phyloP scores from a whole-genome alignment of 2,888 invertebrate species.

The Cheilosia pagana region DNA sequence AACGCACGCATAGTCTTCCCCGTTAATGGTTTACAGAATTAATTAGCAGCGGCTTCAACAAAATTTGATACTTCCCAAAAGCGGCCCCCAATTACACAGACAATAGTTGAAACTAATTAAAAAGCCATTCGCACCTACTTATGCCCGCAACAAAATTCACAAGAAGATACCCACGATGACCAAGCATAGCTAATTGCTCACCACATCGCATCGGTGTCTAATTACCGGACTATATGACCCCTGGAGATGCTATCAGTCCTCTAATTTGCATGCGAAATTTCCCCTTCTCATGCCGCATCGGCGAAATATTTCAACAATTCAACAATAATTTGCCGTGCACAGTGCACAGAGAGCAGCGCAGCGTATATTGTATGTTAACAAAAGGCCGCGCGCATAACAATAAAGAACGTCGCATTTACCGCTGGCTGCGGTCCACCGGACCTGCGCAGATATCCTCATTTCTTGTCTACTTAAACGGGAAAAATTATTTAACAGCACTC shows the following conservation, averaged over 20 bases:
- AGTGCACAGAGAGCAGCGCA: constrained; percentile 8
- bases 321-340: constrained; percentile 56
- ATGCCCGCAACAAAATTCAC: constrained; percentile 7
- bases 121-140: constrained; percentile 21
- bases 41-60: constrained; percentile 23
- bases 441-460: constrained; percentile 50
- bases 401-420: constrained; percentile 63
- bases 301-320: constrained; percentile 61
- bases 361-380: constrained; percentile 52
- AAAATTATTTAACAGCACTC: constrained; percentile 73
- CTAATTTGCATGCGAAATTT: constrained; percentile 66
- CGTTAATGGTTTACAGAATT: not conserved
- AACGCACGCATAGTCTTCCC: no score
- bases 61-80: constrained; percentile 22
- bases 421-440: constrained; percentile 37
- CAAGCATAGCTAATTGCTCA: constrained; percentile 52
- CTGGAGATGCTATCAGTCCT: constrained; percentile 44
- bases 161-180: not conserved
- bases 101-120: constrained; percentile 50
- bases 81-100: constrained; percentile 25
- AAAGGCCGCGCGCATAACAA: constrained; percentile 62
- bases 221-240: constrained; percentile 59
- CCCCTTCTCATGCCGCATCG: constrained; percentile 28
- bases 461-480: constrained; percentile 70
- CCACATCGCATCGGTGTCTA: constrained; percentile 28